Conservation (phyloP, 1,140 invertebrate species). For the Heliconius nattereri region DNA sequence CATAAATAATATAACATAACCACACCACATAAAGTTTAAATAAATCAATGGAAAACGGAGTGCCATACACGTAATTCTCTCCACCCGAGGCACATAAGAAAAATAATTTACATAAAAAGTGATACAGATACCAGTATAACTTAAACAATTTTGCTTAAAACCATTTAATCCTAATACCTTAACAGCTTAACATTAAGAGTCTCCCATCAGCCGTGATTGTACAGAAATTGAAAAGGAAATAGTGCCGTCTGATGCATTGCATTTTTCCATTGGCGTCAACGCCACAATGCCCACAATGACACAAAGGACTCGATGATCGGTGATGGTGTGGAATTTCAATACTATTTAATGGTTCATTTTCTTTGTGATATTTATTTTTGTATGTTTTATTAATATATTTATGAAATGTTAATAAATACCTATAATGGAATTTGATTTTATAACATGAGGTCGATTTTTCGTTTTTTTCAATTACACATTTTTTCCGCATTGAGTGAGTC, state of each 20-base stretch:
- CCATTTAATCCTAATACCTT: neutral
- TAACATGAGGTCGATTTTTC: neutral
- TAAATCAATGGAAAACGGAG: no score
- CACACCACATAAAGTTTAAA: no score
- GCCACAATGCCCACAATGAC: constrained; percentile 42
- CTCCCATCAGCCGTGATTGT: neutral
- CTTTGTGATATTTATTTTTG: neutral
- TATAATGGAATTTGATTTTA: no score
- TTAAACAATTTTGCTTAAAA: no score
- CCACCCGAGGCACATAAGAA: no score
- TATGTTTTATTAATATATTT: neutral
- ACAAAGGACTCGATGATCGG: constrained; percentile 36
- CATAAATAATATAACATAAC: no score
- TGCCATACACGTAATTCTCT: no score
- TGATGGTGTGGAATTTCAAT: constrained; percentile 18
- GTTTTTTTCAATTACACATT: neutral
- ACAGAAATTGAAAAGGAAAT: constrained; percentile 30
- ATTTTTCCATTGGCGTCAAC: constrained; percentile 33
- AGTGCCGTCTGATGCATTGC: constrained; percentile 29
- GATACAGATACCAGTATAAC: no score
- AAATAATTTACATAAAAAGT: no score
- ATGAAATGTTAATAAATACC: no score
- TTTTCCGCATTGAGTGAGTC: neutral
- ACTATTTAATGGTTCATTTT: constrained; percentile 9
- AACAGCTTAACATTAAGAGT: neutral